Evolutionary conservation across 2,113 vertebrate genomes (phyloP).

Genomic region (Apodemus sylvaticus): DNA sequence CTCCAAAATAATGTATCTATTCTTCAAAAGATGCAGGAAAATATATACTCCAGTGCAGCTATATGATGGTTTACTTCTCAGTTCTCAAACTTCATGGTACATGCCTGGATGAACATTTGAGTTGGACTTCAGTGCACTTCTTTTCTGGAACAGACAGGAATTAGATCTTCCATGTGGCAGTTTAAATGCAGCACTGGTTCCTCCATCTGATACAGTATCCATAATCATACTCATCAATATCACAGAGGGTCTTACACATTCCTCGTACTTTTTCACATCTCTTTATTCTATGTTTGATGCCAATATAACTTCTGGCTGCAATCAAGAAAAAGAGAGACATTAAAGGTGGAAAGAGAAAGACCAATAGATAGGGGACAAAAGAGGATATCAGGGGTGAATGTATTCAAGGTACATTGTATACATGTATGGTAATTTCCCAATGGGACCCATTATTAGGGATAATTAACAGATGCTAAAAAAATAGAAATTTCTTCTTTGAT

Average conservation of each 20-base stretch:
- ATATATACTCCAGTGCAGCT: too few relatives aligned
- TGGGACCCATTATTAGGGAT: neutral
- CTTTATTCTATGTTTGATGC: slow-evolving; percentile 13
- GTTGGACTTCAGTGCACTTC: neutral
- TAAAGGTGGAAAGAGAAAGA: neutral
- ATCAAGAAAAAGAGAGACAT: neutral
- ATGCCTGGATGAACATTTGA: neutral
- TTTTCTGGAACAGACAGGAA: neutral
- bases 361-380: neutral
- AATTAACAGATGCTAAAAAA: neutral
- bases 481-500: neutral
- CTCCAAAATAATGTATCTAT: neutral
- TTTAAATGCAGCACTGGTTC: slow-evolving; percentile 67
- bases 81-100: neutral
- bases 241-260: slow-evolving; percentile 57
- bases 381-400: neutral
- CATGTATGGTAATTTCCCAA: neutral
- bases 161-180: neutral
- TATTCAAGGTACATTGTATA: neutral
- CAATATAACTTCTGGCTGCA: slow-evolving; percentile 31
- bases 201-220: slow-evolving; percentile 68
- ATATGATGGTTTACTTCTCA: neutral
- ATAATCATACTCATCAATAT: slow-evolving; percentile 52
- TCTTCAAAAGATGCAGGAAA: neutral
- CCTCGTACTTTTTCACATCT: slow-evolving; percentile 55